Percentiles rank a stretch among this genome's conserved stretches.
Evolutionary conservation across 1,140 invertebrate species (phyloP).

Genomic region (Tetramorium parvispinum): DNA sequence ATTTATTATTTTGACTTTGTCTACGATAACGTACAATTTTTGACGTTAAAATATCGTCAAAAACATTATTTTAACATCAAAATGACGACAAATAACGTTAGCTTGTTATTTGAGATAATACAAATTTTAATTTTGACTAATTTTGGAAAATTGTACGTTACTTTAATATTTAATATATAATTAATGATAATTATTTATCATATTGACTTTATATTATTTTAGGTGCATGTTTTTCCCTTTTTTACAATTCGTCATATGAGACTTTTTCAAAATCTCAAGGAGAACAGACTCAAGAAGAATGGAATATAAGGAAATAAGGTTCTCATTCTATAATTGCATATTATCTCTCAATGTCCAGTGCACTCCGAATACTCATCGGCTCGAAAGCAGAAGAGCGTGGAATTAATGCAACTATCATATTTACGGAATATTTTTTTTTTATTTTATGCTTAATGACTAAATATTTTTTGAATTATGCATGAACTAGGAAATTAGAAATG

Average conservation of each 20-base stretch:
- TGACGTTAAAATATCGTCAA: too few species aligned
- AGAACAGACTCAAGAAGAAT: background rate
- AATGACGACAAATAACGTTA: too few species aligned
- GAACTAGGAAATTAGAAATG: background rate
- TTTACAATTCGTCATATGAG: background rate
- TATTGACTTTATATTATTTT: too few species aligned
- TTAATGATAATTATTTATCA: too few species aligned
- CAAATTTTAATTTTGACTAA: background rate
- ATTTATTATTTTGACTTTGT: slow-evolving; percentile 13
- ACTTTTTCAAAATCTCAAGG: background rate
- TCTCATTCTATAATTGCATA: background rate
- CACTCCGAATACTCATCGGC: background rate
- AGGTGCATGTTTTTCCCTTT: background rate
- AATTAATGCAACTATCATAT: background rate
- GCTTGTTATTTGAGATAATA: background rate
- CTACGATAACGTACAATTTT: too few species aligned
- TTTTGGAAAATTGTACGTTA: too few species aligned
- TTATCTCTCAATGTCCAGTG: background rate
- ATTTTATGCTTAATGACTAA: too few species aligned
- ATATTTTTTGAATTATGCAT: too few species aligned
- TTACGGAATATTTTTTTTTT: too few species aligned
- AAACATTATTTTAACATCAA: too few species aligned
- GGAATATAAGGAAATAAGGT: background rate
- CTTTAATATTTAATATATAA: too few species aligned
- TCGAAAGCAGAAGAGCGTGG: background rate